Conservation (phyloP, 1,140 invertebrate species). For the Ceratosolen solmsi region DNA sequence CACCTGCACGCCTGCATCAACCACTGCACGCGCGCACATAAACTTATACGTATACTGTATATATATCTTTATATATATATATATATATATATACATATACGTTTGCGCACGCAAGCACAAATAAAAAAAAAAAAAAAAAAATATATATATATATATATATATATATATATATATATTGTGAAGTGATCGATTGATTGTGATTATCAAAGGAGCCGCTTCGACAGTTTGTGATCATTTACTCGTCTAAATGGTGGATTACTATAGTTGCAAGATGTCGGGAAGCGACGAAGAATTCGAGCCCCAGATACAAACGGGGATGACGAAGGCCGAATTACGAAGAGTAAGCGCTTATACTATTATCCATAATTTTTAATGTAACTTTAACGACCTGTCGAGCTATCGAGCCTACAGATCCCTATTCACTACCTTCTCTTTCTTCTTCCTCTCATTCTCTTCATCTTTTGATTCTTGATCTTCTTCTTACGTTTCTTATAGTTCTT, state of each 20-base stretch:
- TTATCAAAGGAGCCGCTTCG: neutral
- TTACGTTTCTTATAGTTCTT: too few species aligned
- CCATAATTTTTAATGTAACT: neutral
- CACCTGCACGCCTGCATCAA: neutral
- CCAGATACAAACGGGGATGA: conserved; percentile 67
- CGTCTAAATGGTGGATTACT: conserved; percentile 68
- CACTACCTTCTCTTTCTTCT: neutral
- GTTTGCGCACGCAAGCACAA: too few species aligned
- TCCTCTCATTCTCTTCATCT: neutral
- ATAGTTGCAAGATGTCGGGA: conserved; percentile 70
- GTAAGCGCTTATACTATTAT: conserved; percentile 56
- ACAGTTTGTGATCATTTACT: conserved; percentile 35
- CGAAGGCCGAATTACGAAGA: conserved; percentile 70
- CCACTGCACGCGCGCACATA: too few species aligned
- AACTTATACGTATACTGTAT: too few species aligned
- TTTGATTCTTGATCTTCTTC: too few species aligned
- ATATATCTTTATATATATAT: too few species aligned
- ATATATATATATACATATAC: too few species aligned
- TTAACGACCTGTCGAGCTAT: neutral
- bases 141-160: too few species aligned
- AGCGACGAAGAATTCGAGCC: conserved; percentile 71
- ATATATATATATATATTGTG: neutral
- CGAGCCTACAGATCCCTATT: neutral
- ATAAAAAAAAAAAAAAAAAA: too few species aligned
- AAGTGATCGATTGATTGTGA: conserved; percentile 11